phyloP scores from a whole-genome alignment of 1,140 invertebrate species.

The Araneus ventricosus region DNA sequence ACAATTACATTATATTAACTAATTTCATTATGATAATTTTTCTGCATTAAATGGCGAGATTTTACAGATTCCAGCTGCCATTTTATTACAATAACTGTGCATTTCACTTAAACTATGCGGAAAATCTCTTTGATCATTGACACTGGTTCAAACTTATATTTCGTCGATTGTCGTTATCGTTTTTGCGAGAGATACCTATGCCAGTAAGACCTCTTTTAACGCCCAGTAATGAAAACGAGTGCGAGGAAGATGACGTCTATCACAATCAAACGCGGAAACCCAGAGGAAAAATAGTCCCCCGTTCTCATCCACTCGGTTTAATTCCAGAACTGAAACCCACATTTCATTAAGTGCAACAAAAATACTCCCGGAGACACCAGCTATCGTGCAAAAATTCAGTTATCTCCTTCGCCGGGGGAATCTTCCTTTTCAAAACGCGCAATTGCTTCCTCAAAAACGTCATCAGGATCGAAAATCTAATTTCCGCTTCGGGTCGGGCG shows the following conservation, averaged over 20 bases:
- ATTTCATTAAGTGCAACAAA: conserved; percentile 9
- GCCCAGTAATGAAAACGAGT: not conserved
- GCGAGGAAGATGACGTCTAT: not conserved
- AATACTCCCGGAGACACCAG: not conserved
- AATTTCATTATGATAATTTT: no score
- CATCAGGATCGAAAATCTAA: conserved; percentile 29
- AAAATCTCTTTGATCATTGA: no score
- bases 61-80: no score
- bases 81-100: no score
- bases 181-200: no score
- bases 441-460: conserved; percentile 22
- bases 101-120: no score
- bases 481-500: not conserved
- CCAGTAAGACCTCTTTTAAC: not conserved
- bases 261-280: not conserved
- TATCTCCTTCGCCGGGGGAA: not conserved
- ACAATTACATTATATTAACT: no score
- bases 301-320: not conserved
- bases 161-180: no score
- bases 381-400: not conserved
- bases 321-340: not conserved
- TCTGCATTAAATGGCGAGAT: no score
- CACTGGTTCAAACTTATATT: no score
- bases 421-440: not conserved
- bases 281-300: not conserved